Evolutionary conservation across 2,797 vertebrate species (phyloP).

Genomic region (Arremon aurantiirostris): DNA sequence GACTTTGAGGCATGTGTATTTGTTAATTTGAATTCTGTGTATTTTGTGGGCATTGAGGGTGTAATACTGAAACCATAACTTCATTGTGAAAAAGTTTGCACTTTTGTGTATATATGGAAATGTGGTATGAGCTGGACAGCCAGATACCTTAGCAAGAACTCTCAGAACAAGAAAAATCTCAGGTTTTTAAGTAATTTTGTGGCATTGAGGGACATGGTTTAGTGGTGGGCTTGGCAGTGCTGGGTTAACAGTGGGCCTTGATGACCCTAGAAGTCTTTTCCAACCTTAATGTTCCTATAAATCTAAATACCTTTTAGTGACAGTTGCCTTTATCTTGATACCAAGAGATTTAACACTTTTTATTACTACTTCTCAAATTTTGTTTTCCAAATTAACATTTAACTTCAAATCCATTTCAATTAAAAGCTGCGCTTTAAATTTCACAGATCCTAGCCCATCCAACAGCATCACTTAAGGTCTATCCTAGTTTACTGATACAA

Average conservation of each 20-base stretch:
- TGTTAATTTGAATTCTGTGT: constrained; percentile 56
- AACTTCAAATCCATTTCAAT: not conserved
- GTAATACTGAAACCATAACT: constrained; percentile 9
- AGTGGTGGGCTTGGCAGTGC: not conserved
- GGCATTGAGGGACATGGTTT: not conserved
- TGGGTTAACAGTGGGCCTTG: not conserved
- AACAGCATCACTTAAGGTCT: not conserved
- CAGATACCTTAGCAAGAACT: not conserved
- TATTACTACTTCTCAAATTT: not conserved
- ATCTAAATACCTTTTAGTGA: not conserved
- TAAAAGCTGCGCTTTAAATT: not conserved
- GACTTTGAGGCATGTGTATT: constrained; percentile 43
- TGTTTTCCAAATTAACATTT: not conserved
- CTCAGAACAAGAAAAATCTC: not conserved
- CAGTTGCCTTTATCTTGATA: not conserved
- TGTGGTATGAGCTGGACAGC: not conserved
- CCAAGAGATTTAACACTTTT: not conserved
- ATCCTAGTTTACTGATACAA: not conserved
- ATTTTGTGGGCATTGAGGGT: constrained; percentile 50
- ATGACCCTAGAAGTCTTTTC: not conserved
- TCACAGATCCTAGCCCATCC: not conserved
- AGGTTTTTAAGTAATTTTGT: not conserved
- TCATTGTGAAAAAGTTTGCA: constrained; percentile 1
- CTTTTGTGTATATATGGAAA: not conserved
- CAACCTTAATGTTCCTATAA: not conserved